Base-by-base conservation (phyloP, 2,888 invertebrate genomes). In the Tiliacea aurago region DNA sequence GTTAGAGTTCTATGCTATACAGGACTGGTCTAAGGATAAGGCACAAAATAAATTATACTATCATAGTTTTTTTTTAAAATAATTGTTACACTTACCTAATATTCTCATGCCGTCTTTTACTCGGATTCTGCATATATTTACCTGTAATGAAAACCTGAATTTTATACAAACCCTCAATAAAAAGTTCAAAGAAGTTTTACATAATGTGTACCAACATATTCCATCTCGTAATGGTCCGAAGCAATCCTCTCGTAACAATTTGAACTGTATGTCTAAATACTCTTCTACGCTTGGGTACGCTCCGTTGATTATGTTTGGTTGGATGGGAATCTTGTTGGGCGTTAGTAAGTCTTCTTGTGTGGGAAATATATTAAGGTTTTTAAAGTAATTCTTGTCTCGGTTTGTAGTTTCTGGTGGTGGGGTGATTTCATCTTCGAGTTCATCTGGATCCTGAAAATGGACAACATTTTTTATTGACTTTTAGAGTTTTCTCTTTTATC, bases 231-330 rank as follows among this genome's bases (percentile, higher is more conserved):
- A 90, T 0, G 98, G 98, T 28, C 96, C 96, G 49, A 98, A 96
- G 89, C 98, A 98, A 92, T 99, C 99, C 94, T 99, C 98, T 49
- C 98, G 94, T 65, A 99, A 90, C 51, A 98, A 94, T 53, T 98
- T 96, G 88, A 98, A 98, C 84, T 98, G 98, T n/a, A 97, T 95
- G 85, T 98, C 98, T 41, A 99, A 94, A 90, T 99, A 99, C 87
- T 98, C 97, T 62, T 97, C 96, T 13, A 97, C 95, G 87, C 96
- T 96, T 1, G 94, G 89, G 90, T 98, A 98, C 0, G 96, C 94
- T 23, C 98, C 98, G 59, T 96, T 91, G 0, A 97, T 91, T 70
- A 97, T 96, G 88, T 97, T 97, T 0, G 97, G 96, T 84, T 93
- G 85, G 37, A 96, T 92, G 51, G 93, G 87, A 2, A 83, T 96